Conservation (phyloP, 2,113 vertebrate genomes). For the Misgurnus mizolepis region DNA sequence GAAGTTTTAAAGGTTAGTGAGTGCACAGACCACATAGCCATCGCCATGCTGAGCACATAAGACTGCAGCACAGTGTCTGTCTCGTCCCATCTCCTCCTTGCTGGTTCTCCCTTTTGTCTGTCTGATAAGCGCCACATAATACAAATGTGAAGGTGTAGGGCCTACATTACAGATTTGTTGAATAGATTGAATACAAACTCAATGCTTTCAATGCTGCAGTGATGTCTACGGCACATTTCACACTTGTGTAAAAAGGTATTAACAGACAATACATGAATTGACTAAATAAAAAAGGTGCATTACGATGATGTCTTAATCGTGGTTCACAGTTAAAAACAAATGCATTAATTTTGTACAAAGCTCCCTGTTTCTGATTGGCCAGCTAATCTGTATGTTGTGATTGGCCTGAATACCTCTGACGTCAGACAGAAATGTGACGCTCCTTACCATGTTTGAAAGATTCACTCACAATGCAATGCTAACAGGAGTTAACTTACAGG, state of each 20-base stretch:
- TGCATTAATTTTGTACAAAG: no score
- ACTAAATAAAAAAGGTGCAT: no score
- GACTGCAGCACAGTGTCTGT: slow-evolving; percentile 64
- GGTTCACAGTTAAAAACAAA: no score
- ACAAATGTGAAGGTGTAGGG: slow-evolving; percentile 9
- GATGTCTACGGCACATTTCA: not conserved
- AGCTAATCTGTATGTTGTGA: no score
- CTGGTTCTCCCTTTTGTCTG: slow-evolving; percentile 21
- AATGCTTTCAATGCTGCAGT: not conserved
- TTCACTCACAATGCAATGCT: no score
- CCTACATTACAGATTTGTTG: not conserved
- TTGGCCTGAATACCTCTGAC: no score
- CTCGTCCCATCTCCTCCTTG: slow-evolving; percentile 36
- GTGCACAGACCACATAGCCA: slow-evolving; percentile 45
- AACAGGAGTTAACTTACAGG: no score
- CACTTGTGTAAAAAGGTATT: not conserved
- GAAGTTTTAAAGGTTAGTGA: slow-evolving; percentile 14
- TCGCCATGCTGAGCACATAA: slow-evolving; percentile 70
- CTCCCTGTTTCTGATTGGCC: no score
- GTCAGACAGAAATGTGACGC: no score
- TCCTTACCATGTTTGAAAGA: no score
- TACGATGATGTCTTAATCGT: no score
- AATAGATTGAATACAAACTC: slow-evolving; percentile 33
- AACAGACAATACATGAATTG: no score
- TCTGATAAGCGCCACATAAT: slow-evolving; percentile 17